Percentiles rank a stretch among this genome's conserved stretches.
Conservation (phyloP, 2,888 invertebrate species). For the Melanotus villosus region DNA sequence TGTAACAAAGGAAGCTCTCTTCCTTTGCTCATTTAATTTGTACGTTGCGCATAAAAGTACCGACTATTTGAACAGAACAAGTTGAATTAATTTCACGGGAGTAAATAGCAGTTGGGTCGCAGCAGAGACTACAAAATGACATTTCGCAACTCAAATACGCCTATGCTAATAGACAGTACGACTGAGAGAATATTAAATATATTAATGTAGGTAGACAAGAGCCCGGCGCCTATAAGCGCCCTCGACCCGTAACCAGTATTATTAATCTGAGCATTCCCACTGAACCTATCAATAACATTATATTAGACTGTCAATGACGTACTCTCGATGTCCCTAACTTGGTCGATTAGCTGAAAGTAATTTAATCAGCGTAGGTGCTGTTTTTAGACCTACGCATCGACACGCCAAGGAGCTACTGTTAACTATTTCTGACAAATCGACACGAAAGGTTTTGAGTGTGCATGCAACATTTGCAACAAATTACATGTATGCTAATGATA, state of each 20-base stretch:
- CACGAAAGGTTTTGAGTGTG: background rate
- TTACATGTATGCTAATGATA: too few species aligned
- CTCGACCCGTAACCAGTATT: background rate
- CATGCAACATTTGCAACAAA: too few species aligned
- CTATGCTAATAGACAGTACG: conserved; percentile 42
- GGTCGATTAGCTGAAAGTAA: conserved; percentile 28
- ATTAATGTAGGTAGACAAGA: conserved; percentile 41
- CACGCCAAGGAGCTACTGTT: background rate
- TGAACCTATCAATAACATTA: conserved; percentile 26
- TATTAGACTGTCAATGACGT: conserved; percentile 24
- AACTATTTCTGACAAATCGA: background rate
- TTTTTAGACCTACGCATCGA: conserved; percentile 4
- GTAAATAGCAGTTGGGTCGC: conserved; percentile 41
- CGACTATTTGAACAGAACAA: conserved; percentile 40
- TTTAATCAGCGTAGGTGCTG: conserved; percentile 25
- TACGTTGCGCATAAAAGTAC: conserved; percentile 27
- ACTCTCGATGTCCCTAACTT: conserved; percentile 18
- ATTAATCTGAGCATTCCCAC: conserved; percentile 23
- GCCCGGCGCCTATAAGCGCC: conserved; percentile 1
- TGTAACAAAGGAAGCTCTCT: too few species aligned
- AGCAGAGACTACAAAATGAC: conserved; percentile 42
- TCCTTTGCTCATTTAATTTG: conserved; percentile 39
- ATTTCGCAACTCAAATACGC: conserved; percentile 47
- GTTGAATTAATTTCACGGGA: conserved; percentile 44
- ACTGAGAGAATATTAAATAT: conserved; percentile 47